These are phyloP conservation scores for Colius striatus DNA, from an alignment of 2,113 vertebrate species.

Conservation along the genomic window DNA sequence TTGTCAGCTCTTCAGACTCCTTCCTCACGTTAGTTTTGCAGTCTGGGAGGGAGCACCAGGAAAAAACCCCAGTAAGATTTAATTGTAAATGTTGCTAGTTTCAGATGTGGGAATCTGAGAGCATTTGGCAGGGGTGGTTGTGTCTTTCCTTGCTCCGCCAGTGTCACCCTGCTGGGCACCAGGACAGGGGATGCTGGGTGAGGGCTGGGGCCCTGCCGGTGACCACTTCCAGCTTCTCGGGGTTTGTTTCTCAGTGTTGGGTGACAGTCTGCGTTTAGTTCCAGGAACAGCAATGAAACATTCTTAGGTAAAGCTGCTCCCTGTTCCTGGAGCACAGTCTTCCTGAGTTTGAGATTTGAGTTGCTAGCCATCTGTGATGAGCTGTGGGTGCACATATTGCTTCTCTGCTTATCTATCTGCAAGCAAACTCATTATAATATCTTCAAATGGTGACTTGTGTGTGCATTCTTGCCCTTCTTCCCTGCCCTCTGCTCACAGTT, in stretches of 20 bases:
- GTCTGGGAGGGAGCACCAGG: background rate
- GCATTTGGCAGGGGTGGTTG: background rate
- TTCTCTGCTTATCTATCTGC: background rate
- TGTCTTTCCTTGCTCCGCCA: no score
- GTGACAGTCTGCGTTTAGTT: background rate
- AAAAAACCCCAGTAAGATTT: background rate
- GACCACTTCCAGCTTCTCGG: background rate
- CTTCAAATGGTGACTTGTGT: rapidly evolving
- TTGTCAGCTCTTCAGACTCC: background rate
- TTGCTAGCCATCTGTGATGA: no score
- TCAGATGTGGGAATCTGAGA: background rate
- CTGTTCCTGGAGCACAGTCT: background rate
- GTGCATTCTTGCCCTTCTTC: background rate
- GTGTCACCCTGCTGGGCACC: rapidly evolving
- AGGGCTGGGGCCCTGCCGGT: background rate
- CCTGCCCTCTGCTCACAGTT: background rate
- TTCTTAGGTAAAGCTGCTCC: background rate
- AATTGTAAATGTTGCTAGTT: background rate
- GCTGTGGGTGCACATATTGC: background rate
- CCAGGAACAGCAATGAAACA: background rate
- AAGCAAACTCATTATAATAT: background rate
- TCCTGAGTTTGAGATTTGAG: background rate
- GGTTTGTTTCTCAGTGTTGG: background rate
- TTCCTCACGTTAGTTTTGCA: background rate
- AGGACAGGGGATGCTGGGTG: background rate